Base-by-base conservation (phyloP, 2,888 invertebrate genomes). In the Odontocerum albicorne region DNA sequence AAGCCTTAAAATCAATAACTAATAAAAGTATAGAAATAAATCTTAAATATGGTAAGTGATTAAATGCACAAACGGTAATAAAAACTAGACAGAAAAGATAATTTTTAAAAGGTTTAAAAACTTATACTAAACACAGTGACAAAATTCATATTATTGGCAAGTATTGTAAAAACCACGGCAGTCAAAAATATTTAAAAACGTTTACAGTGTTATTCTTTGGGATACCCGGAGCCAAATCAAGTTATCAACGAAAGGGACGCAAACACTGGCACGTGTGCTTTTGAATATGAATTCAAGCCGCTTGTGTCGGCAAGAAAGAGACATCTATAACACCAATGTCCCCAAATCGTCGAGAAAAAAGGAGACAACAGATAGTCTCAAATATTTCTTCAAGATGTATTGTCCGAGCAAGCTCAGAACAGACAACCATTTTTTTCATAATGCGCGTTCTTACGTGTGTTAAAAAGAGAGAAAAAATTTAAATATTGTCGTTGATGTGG, bases 191-290 rank as follows among this genome's bases (percentile, higher is more conserved):
- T n/a, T n/a, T n/a, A n/a, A n/a, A n/a, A n/a, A n/a, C n/a, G n/a
- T n/a, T n/a, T n/a, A n/a, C n/a, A n/a, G n/a, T n/a, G n/a, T n/a
- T n/a, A n/a, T n/a, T n/a, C n/a, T n/a, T n/a, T n/a, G n/a, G n/a
- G n/a, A n/a, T n/a, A n/a, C n/a, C n/a, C n/a, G n/a, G 47, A 42
- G 39, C 50, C 51, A 56, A 56, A 56, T 56, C 56, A 56, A 56
- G 52, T 56, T 56, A 56, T 56, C 56, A 56, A 56, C 27, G 56
- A 56, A 40, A 51, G 51, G 43, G 56, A 56, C 47, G 36, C 45
- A 35, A 47, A 51, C 38, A 51, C 17, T 12, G 46, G 46, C 51
- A 51, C 51, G 50, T 40, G 40, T 43, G 10, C 51, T 39, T 42
- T 50, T 35, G 10, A 31, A 49, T 45, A 16, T 22, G 13, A 33